Percentiles rank a stretch among this genome's conserved stretches.
phyloP scores from a whole-genome alignment of 2,797 vertebrate species.

The Avahi laniger region DNA sequence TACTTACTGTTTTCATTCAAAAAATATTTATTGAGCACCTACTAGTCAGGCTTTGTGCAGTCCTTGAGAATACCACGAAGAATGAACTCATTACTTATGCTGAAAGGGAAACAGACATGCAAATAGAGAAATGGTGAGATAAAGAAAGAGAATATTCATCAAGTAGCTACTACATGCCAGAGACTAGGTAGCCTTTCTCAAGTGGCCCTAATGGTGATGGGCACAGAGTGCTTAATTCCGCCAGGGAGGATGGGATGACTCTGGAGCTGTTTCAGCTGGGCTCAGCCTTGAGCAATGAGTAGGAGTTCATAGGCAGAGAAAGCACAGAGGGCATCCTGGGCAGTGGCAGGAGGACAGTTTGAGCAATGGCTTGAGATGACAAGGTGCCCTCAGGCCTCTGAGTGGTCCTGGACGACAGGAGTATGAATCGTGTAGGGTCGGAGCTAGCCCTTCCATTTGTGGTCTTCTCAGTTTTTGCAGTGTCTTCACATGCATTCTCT shows the following conservation, averaged over 20 bases:
- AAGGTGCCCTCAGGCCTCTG: background rate
- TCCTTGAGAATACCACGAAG: background rate
- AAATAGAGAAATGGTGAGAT: background rate
- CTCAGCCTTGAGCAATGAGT: background rate
- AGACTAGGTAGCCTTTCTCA: background rate
- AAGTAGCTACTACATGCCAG: background rate
- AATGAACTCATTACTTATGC: background rate
- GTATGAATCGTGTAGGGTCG: fast-evolving
- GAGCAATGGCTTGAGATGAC: background rate
- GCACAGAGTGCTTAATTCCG: background rate
- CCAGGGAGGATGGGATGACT: background rate
- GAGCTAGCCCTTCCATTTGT: background rate
- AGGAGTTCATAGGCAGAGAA: background rate
- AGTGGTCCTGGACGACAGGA: background rate
- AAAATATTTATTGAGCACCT: background rate
- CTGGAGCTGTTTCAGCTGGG: background rate
- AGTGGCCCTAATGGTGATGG: background rate
- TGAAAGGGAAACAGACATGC: background rate
- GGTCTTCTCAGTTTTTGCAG: background rate
- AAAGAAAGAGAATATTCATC: background rate
- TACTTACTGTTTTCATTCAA: background rate
- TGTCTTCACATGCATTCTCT: background rate
- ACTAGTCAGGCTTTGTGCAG: background rate
- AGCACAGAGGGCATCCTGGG: background rate
- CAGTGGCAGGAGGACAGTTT: background rate